Conservation (phyloP, 2,797 vertebrate genomes). For the Pseudomugil gertrudae region DNA sequence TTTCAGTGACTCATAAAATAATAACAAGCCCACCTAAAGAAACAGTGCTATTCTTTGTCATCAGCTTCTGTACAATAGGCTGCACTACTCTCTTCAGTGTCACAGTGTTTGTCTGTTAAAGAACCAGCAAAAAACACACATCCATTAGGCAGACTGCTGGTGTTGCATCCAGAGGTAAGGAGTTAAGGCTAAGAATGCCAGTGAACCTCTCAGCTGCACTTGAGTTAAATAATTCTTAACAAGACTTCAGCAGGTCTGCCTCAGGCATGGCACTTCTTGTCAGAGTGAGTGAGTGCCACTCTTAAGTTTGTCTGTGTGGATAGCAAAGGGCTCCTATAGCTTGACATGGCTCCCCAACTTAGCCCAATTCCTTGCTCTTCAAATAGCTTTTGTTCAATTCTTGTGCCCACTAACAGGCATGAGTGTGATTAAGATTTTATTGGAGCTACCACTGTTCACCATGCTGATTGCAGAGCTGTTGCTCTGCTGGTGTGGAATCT, state of each 20-base stretch:
- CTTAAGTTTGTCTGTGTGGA: neutral
- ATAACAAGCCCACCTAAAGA: neutral
- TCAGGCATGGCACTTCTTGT: neutral
- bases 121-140: neutral
- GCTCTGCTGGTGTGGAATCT: neutral
- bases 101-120: neutral
- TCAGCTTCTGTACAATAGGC: neutral
- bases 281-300: neutral
- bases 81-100: neutral
- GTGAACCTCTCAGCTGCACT: neutral
- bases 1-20: neutral
- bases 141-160: neutral
- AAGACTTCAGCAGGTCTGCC: slow-evolving; percentile 11
- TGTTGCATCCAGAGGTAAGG: neutral
- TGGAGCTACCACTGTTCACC: neutral
- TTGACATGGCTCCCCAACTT: slow-evolving; percentile 4
- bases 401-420: neutral
- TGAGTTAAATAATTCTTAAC: slow-evolving; percentile 1
- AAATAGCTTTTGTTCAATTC: slow-evolving; percentile 5
- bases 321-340: neutral
- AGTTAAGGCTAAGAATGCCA: neutral
- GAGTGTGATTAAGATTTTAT: neutral
- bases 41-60: neutral
- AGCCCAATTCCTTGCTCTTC: neutral
- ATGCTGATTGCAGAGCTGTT: neutral